Evolutionary conservation across 2,797 vertebrate species (phyloP).

Genomic region (Rousettus madagascariensis): DNA sequence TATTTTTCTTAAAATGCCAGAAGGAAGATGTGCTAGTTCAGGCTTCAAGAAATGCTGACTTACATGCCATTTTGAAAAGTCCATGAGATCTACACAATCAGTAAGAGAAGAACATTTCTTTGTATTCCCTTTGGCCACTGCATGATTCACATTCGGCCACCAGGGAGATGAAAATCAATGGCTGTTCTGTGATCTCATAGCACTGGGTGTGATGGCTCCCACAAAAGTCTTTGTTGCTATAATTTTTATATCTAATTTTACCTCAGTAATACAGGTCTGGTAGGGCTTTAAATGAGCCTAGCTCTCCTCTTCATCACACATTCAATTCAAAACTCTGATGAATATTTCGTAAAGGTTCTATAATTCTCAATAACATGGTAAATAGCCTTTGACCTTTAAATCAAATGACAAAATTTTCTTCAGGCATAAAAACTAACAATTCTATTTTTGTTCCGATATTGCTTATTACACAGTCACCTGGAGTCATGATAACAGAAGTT

Average conservation of each 20-base stretch:
- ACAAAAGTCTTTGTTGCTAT: constrained; percentile 30
- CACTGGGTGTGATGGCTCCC: constrained; percentile 7
- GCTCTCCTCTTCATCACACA: constrained; percentile 82
- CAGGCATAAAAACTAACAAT: constrained; percentile 84
- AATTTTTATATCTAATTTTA: constrained; percentile 84
- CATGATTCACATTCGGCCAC: background rate
- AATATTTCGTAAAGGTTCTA: constrained; percentile 85
- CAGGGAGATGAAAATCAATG: background rate
- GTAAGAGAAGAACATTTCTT: background rate
- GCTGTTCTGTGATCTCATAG: background rate
- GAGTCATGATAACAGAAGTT: constrained; percentile 85
- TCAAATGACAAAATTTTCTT: constrained; percentile 82
- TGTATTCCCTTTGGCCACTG: background rate
- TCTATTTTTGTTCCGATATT: constrained; percentile 85
- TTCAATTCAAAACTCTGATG: constrained; percentile 86
- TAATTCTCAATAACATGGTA: constrained; percentile 83
- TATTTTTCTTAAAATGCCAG: constrained; percentile 1
- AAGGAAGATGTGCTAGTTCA: background rate
- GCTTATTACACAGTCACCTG: constrained; percentile 86
- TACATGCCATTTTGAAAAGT: background rate
- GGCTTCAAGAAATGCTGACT: background rate
- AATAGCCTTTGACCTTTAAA: constrained; percentile 84
- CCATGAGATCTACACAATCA: background rate
- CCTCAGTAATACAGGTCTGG: constrained; percentile 82
- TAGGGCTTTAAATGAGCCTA: constrained; percentile 83